Conservation (phyloP, 2,797 vertebrate genomes). For the Erethizon dorsatum region DNA sequence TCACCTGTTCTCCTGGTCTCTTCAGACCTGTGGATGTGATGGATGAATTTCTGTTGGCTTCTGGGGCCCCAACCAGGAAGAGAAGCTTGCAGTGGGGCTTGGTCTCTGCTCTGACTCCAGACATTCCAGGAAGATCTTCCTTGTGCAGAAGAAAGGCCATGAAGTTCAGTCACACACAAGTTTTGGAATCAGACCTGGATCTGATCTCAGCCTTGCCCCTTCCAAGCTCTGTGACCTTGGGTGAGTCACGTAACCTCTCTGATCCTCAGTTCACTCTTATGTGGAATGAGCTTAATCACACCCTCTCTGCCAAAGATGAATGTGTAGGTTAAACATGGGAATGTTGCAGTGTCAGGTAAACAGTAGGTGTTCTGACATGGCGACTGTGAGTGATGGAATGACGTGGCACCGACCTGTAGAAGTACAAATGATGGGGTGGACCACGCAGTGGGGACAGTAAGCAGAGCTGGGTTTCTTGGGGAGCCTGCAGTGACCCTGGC, state of each 20-base stretch:
- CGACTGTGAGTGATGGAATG: neutral
- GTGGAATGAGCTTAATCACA: neutral
- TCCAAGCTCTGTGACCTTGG: neutral
- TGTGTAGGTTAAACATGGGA: neutral
- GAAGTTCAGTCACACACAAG: neutral
- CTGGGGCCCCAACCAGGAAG: neutral
- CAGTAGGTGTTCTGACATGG: neutral
- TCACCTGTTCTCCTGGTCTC: neutral
- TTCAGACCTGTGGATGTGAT: neutral
- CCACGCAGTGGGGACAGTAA: accelerated
- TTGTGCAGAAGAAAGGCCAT: neutral
- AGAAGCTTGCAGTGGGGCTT: neutral
- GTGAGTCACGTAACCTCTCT: neutral
- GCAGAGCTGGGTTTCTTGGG: accelerated
- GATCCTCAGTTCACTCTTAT: neutral
- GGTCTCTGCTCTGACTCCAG: neutral
- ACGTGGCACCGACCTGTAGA: accelerated
- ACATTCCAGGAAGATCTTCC: neutral
- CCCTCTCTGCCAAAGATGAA: neutral
- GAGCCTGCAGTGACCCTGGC: neutral
- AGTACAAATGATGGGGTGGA: neutral
- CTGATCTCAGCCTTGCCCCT: neutral
- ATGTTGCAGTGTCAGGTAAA: neutral
- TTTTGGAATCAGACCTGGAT: neutral
- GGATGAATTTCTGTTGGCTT: neutral